These are phyloP conservation scores for Hyposoter didymator DNA, from an alignment of 2,888 invertebrate species.

Conservation along the genomic window DNA sequence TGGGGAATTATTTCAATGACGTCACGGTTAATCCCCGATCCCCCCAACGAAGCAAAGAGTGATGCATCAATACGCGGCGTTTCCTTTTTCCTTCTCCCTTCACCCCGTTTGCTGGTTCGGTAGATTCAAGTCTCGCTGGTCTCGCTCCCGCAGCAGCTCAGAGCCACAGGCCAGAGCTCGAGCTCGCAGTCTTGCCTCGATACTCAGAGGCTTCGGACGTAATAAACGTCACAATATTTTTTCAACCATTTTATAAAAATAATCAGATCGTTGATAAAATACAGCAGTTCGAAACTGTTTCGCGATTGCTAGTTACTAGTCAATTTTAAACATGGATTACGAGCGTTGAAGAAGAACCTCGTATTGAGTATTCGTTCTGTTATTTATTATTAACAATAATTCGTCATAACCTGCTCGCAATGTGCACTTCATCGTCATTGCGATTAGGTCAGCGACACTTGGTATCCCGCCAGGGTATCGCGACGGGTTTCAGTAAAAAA, in stretches of 20 bases:
- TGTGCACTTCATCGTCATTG: slow-evolving; percentile 70
- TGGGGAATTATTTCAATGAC: slow-evolving; percentile 30
- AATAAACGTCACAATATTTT: background rate
- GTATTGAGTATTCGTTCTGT: background rate
- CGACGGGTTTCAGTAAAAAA: slow-evolving; percentile 49
- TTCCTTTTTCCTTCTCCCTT: background rate
- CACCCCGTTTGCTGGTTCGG: background rate
- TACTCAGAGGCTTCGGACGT: background rate
- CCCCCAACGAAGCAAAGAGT: background rate
- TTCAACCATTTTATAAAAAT: background rate
- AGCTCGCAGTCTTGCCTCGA: slow-evolving; percentile 3
- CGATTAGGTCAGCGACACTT: slow-evolving; percentile 62
- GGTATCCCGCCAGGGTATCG: slow-evolving; percentile 40
- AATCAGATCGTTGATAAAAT: background rate
- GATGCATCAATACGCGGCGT: slow-evolving; percentile 14
- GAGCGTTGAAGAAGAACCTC: slow-evolving; percentile 12
- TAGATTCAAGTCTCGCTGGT: background rate
- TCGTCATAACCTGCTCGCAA: slow-evolving; percentile 60
- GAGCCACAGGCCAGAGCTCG: no score
- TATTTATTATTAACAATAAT: slow-evolving; percentile 5
- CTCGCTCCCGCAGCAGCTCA: background rate
- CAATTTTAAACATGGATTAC: slow-evolving; percentile 22
- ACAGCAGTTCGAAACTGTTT: background rate
- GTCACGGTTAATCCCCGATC: slow-evolving; percentile 8
- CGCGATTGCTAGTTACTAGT: background rate